These are phyloP conservation scores for Rhabdophis nuchalis DNA, from an alignment of 2,797 vertebrate species.

Conservation along the genomic window DNA sequence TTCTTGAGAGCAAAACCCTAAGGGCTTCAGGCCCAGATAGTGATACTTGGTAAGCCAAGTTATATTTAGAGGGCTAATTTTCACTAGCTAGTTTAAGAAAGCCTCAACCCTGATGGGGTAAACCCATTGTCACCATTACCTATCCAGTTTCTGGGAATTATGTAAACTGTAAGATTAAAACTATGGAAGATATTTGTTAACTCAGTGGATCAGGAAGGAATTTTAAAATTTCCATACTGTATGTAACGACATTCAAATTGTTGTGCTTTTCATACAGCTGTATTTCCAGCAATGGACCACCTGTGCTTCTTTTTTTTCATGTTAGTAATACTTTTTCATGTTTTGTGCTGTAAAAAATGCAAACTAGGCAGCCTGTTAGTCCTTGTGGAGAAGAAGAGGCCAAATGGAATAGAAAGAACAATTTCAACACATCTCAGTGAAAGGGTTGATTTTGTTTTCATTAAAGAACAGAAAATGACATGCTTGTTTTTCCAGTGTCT, in stretches of 20 bases:
- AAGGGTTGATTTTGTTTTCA: constrained; percentile 27
- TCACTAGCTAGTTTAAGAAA: not conserved
- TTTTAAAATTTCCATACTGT: not conserved
- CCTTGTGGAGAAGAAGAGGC: constrained; percentile 35
- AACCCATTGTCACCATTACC: not conserved
- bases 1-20: not conserved
- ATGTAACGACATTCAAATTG: not conserved
- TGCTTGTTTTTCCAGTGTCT: constrained; percentile 69
- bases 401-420: constrained; percentile 53
- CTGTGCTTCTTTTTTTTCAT: not conserved
- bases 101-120: not conserved
- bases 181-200: not conserved
- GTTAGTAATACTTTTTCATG: not conserved
- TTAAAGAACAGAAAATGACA: constrained; percentile 17
- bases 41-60: not conserved
- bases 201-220: not conserved
- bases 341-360: constrained; percentile 40
- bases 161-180: not conserved
- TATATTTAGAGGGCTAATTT: not conserved
- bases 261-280: not conserved
- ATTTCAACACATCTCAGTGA: constrained; percentile 55
- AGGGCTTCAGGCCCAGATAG: too few relatives aligned
- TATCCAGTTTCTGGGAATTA: not conserved
- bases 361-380: constrained; percentile 38
- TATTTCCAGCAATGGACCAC: not conserved